phyloP scores from a whole-genome alignment of 2,113 vertebrate genomes.

The Thermophis baileyi region DNA sequence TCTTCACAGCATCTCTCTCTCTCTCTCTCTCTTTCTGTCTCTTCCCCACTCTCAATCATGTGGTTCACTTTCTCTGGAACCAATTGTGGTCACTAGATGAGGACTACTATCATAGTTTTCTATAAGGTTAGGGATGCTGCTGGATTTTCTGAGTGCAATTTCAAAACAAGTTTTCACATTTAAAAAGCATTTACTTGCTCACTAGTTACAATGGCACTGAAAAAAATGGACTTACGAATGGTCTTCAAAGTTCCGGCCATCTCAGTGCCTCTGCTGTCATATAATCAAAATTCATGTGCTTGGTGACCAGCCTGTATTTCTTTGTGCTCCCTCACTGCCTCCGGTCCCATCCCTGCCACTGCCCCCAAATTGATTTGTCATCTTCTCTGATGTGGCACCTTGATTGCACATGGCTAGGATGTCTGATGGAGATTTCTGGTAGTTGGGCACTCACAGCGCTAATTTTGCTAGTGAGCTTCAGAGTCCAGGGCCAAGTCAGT shows the following conservation, averaged over 20 bases:
- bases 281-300: not conserved
- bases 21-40: no score
- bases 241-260: not conserved
- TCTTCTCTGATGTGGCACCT: not conserved
- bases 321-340: not conserved
- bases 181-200: not conserved
- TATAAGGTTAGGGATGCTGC: not conserved
- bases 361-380: not conserved
- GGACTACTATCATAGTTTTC: not conserved
- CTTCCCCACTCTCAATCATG: not conserved
- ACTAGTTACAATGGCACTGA: not conserved
- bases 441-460: not conserved
- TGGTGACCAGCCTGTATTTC: not conserved
- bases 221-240: not conserved
- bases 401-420: not conserved
- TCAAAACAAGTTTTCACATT: not conserved
- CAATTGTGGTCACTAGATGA: not conserved
- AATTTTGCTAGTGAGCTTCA: slow-evolving; percentile 52
- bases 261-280: not conserved
- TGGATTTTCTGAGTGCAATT: not conserved
- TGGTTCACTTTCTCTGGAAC: not conserved
- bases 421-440: not conserved
- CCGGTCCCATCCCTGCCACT: not conserved
- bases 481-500: slow-evolving; percentile 83
- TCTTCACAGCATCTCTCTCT: not conserved